phyloP scores from a whole-genome alignment of 2,113 vertebrate species.

The Erinaceus europaeus region DNA sequence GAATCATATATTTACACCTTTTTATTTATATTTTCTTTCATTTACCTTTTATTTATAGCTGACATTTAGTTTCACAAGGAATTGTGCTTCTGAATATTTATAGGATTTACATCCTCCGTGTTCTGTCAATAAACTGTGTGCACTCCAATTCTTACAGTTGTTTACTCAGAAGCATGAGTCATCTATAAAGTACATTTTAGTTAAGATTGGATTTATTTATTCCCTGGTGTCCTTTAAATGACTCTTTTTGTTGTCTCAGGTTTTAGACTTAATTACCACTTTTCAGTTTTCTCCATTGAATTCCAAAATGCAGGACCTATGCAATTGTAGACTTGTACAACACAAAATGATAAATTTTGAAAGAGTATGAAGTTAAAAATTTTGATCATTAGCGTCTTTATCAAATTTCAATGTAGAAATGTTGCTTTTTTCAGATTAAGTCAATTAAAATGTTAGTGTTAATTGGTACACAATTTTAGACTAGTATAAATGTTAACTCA shows the following conservation, averaged over 20 bases:
- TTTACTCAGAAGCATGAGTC: background rate
- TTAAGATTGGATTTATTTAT: background rate
- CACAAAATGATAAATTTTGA: background rate
- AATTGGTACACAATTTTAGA: background rate
- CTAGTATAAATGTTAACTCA: background rate
- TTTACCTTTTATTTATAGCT: conserved; percentile 17
- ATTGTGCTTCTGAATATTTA: conserved; percentile 1
- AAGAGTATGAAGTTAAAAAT: background rate
- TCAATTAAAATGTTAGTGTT: background rate
- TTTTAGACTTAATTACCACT: background rate
- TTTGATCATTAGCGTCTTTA: background rate
- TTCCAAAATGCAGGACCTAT: background rate
- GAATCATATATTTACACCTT: background rate
- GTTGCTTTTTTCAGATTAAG: background rate
- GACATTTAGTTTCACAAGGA: background rate
- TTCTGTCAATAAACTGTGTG: background rate
- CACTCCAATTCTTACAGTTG: background rate
- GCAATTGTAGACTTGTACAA: background rate
- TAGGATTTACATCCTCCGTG: background rate
- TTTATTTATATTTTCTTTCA: conserved; percentile 2
- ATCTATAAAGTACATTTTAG: background rate
- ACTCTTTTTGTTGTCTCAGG: background rate
- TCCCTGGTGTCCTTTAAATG: background rate
- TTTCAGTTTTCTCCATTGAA: background rate
- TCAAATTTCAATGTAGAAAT: background rate